Evolutionary conservation across 2,113 vertebrate genomes (phyloP).

Genomic region (Sinocyclocheilus anophthalmus): DNA sequence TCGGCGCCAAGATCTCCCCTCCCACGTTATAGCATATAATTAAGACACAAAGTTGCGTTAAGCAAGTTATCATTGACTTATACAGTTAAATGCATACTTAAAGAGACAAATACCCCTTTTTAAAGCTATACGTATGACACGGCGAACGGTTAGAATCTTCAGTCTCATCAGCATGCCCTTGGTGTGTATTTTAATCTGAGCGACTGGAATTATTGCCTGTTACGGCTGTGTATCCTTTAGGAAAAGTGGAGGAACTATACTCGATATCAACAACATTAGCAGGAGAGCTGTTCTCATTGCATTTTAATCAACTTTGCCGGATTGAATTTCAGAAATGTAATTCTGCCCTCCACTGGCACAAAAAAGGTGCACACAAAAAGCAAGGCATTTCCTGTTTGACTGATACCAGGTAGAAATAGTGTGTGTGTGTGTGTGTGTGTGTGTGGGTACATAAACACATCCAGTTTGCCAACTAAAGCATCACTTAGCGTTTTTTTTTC

Average conservation of each 20-base stretch:
- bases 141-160: conserved; percentile 37
- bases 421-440: conserved; percentile 35
- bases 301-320: conserved; percentile 71
- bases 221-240: conserved; percentile 45
- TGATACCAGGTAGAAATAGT: conserved; percentile 24
- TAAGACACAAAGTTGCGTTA: conserved; percentile 28
- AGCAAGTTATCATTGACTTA: conserved; percentile 15
- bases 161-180: conserved; percentile 53
- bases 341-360: conserved; percentile 97
- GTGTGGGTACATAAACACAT: no score
- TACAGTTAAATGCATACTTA: conserved; percentile 33
- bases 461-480: neutral
- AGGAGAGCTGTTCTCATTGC: conserved; percentile 55
- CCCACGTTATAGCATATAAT: neutral
- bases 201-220: conserved; percentile 56
- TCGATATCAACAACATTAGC: conserved; percentile 63
- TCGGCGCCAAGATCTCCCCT: neutral
- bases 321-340: conserved; percentile 86
- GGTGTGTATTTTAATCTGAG: conserved; percentile 56
- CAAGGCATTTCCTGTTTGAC: conserved; percentile 47
- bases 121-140: conserved; percentile 30
- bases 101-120: conserved; percentile 44
- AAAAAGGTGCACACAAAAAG: conserved; percentile 68
- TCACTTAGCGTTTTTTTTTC: neutral
- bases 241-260: conserved; percentile 48